Evolutionary conservation across 2,888 invertebrate genomes (phyloP).

Genomic region (Drosophila neutralis): DNA sequence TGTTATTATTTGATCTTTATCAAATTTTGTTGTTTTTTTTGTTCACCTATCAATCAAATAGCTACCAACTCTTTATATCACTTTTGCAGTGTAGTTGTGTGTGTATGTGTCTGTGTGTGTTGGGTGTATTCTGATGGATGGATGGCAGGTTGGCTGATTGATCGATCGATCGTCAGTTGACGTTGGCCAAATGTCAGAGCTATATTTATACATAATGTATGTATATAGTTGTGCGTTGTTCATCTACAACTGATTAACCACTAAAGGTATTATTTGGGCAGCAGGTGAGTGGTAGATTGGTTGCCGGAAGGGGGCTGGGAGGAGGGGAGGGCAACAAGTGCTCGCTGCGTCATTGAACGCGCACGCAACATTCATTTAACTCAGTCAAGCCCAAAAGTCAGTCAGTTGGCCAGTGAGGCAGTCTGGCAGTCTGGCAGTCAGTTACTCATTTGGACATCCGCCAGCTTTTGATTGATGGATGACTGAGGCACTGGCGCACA

Average conservation of each 20-base stretch:
- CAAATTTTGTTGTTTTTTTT: constrained; percentile 6
- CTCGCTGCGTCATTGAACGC: constrained; percentile 66
- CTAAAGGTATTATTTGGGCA: constrained; percentile 31
- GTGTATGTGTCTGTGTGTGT: constrained; percentile 28
- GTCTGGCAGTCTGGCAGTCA: not conserved
- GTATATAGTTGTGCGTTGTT: constrained; percentile 35
- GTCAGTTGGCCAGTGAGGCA: constrained; percentile 32
- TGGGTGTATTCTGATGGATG: constrained; percentile 66
- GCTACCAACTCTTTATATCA: constrained; percentile 31
- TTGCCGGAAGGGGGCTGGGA: not conserved
- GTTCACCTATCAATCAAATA: constrained; percentile 69
- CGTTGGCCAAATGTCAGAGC: constrained; percentile 71
- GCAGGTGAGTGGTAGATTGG: constrained; percentile 23
- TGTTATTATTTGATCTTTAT: constrained; percentile 6
- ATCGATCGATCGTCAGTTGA: constrained; percentile 68
- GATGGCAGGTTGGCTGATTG: constrained; percentile 72
- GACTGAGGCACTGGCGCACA: constrained; percentile 44
- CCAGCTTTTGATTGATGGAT: constrained; percentile 75
- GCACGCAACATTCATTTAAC: constrained; percentile 59
- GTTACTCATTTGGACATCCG: constrained; percentile 71
- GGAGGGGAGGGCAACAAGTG: constrained; percentile 40
- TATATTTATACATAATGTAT: constrained; percentile 31
- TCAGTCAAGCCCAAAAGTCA: constrained; percentile 25
- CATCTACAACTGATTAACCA: constrained; percentile 70
- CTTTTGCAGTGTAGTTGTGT: constrained; percentile 1